Evolutionary conservation across 1,140 invertebrate species (phyloP), one percentile per base, ranked within the genome.

Genomic region (Xylocopa sonorina): DNA sequence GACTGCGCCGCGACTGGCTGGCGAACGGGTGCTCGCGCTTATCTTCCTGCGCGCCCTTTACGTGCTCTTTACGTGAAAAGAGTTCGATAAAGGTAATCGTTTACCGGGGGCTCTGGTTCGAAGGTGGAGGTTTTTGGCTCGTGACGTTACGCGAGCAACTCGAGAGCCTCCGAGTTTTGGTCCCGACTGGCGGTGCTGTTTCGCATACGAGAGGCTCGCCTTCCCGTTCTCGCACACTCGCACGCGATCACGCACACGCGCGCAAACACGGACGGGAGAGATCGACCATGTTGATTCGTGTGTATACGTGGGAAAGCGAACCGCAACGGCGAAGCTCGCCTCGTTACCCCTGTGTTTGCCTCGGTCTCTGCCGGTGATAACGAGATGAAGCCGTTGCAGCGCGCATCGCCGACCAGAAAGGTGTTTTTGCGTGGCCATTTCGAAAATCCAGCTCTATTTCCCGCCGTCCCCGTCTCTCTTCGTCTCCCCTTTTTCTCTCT

Each of bases 311-410:
- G 21, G 14, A 73, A 53, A 78, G 29, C 38, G 29, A 79, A 73
- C 77, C 77, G 27, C 58, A 62, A 57, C 38, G 29, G 16, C 27
- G n/a, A 38, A 46, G 14, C 57, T 78, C 38, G 68, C 53, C 77
- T 83, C 81, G 83, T 85, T 85, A 81, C 78, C 38, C 69, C 51
- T 58, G 41, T 74, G 71, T 80, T 81, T 78, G 66, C 53, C 4
- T 55, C 71, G 64, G 29, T 48, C 43, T 34, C 64, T 55, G 38
- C 24, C 48, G 50, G 57, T 73, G 60, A 81, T 78, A 81, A 85
- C 81, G 66, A 85, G 81, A 78, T 76, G 38, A 78, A 78, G 73
- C 50, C 72, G 24, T 34, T 58, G 41, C 38, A 32, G 1, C 38
- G 38, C 27, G 63, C 38, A 18, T 32, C 50, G 50, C 9, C 46